A percentile compares a stretch with the other conserved stretches of the same genome.
phyloP scores from a whole-genome alignment of 2,113 vertebrate species.

The Seriola aureovittata region DNA sequence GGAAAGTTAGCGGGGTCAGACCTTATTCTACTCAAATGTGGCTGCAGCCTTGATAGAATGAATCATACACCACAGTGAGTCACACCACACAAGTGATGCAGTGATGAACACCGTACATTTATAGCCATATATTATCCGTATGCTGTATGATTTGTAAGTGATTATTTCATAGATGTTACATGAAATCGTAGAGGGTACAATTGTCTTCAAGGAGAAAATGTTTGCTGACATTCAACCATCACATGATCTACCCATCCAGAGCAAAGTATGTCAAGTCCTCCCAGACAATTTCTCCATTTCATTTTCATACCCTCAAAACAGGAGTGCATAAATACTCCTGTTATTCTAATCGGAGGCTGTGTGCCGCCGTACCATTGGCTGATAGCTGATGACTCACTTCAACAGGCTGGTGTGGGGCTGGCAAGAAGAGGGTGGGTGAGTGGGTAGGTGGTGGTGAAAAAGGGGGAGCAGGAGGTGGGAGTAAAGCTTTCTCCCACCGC shows the following conservation, averaged over 20 bases:
- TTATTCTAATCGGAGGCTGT: slow-evolving; percentile 87
- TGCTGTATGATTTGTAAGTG: neutral
- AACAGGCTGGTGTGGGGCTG: slow-evolving; percentile 86
- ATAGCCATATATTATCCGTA: neutral
- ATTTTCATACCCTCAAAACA: slow-evolving; percentile 67
- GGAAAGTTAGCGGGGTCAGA: slow-evolving; percentile 27
- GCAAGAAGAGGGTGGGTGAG: slow-evolving; percentile 54
- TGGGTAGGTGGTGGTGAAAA: slow-evolving; percentile 65
- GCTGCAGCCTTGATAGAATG: slow-evolving; percentile 50
- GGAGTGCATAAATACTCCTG: slow-evolving; percentile 82
- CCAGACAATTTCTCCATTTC: slow-evolving; percentile 46
- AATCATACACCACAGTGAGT: slow-evolving; percentile 54
- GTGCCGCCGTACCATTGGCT: slow-evolving; percentile 86
- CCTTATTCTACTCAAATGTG: slow-evolving; percentile 28
- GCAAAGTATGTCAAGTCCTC: slow-evolving; percentile 53
- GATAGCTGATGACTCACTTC: slow-evolving; percentile 85
- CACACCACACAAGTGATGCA: slow-evolving; percentile 37
- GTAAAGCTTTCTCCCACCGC: slow-evolving; percentile 75
- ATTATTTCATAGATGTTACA: neutral
- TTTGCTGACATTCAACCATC: neutral
- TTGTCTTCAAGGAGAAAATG: neutral
- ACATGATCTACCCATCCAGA: slow-evolving; percentile 18
- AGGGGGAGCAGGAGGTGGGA: slow-evolving; percentile 81
- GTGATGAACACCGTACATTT: slow-evolving; percentile 29
- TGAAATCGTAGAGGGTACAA: neutral